Percentiles rank a stretch among this genome's conserved stretches.
These are phyloP conservation scores for Sander vitreus DNA, from an alignment of 2,113 vertebrate species.

Conservation along the genomic window DNA sequence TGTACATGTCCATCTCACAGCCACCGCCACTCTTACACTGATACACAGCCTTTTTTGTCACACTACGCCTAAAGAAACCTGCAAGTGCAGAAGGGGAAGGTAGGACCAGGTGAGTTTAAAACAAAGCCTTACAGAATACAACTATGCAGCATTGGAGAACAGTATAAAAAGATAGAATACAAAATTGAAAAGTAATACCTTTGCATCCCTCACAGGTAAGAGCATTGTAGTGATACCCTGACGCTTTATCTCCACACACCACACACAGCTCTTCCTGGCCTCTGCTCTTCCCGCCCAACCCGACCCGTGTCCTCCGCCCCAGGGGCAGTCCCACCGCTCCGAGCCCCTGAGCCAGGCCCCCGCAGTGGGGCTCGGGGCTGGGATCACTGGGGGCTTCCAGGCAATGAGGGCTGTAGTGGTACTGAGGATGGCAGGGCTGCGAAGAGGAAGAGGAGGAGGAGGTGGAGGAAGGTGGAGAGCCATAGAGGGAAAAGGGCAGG, in stretches of 20 bases:
- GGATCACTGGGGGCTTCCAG: conserved; percentile 76
- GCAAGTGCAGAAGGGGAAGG: not conserved
- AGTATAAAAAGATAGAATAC: not conserved
- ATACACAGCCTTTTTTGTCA: conserved; percentile 95
- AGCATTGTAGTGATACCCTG: conserved; percentile 95
- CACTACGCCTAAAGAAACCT: conserved; percentile 94
- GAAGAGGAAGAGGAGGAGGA: conserved; percentile 81
- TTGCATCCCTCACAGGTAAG: conserved; percentile 97
- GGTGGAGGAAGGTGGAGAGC: conserved; percentile 81
- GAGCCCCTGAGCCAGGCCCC: conserved; percentile 70
- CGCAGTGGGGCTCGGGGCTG: conserved; percentile 69
- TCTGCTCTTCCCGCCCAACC: conserved; percentile 82
- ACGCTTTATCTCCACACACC: conserved; percentile 95
- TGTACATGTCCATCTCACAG: conserved; percentile 99
- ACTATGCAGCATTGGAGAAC: not conserved
- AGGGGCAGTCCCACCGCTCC: conserved; percentile 71
- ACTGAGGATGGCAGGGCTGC: conserved; percentile 83
- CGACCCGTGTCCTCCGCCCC: conserved; percentile 84
- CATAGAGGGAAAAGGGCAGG: conserved; percentile 85
- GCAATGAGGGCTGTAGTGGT: conserved; percentile 84
- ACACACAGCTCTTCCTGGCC: conserved; percentile 93
- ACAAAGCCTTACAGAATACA: no score
- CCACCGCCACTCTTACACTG: conserved; percentile 93
- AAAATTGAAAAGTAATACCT: conserved; percentile 81
- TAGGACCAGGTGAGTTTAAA: no score